A percentile compares a stretch with the other conserved stretches of the same genome.
These are phyloP conservation scores for Bombus turneri DNA, from an alignment of 1,140 invertebrate genomes.

Conservation along the genomic window DNA sequence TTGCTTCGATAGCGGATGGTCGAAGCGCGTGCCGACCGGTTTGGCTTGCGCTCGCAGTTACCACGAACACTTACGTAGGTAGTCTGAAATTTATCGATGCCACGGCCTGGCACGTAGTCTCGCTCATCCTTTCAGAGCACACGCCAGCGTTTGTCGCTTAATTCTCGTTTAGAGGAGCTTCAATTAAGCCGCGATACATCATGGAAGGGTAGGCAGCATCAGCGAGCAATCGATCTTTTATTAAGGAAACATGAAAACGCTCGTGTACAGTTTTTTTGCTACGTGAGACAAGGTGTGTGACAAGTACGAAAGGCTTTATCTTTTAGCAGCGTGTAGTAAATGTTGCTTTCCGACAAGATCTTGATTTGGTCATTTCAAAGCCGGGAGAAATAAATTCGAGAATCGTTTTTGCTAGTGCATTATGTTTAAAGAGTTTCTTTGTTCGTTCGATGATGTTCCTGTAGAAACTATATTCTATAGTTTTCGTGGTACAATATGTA, in stretches of 20 bases:
- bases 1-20: constrained; percentile 45
- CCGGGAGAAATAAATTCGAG: neutral
- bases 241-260: constrained; percentile 1
- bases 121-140: constrained; percentile 33
- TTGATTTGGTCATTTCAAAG: neutral
- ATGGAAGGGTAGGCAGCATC: neutral
- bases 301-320: neutral
- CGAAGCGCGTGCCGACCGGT: constrained; percentile 74
- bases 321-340: too few species aligned
- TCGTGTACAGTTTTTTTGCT: neutral
- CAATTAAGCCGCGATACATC: constrained; percentile 51
- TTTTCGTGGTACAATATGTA: too few species aligned
- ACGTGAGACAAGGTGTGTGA: too few species aligned
- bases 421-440: neutral
- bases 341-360: neutral
- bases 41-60: constrained; percentile 60
- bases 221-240: constrained; percentile 18
- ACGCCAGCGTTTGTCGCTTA: constrained; percentile 38
- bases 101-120: constrained; percentile 28
- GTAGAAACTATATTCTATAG: too few species aligned
- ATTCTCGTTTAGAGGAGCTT: constrained; percentile 52
- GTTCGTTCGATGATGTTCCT: neutral
- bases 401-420: neutral
- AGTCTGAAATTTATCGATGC: constrained; percentile 60
- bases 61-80: constrained; percentile 54